phyloP scores from a whole-genome alignment of 1,140 invertebrate genomes.

The Paracyclopina nana region DNA sequence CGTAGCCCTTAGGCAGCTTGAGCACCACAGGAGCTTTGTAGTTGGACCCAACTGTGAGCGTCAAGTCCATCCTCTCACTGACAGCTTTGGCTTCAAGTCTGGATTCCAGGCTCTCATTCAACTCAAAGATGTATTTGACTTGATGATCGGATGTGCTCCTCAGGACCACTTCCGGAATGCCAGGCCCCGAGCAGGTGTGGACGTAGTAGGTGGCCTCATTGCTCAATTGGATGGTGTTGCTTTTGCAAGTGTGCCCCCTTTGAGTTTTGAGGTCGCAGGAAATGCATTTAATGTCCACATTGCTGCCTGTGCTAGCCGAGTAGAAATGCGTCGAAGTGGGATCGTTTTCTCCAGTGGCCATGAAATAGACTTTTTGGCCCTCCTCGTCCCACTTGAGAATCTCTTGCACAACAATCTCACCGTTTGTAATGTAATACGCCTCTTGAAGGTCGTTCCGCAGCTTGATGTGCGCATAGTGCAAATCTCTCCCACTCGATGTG shows the following conservation, averaged over 20 bases:
- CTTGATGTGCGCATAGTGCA: conserved; percentile 27
- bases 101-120: conserved; percentile 25
- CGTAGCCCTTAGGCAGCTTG: conserved; percentile 2
- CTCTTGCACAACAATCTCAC: conserved; percentile 50
- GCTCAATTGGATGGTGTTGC: conserved; percentile 44
- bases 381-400: conserved; percentile 54
- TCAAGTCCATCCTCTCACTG: conserved; percentile 40
- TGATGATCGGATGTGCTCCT: conserved; percentile 20
- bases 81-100: conserved; percentile 36
- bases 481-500: conserved; percentile 24
- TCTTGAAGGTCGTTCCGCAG: too few relatives aligned
- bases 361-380: conserved; percentile 36
- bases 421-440: too few relatives aligned
- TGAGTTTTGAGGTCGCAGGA: conserved; percentile 25
- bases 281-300: conserved; percentile 17
- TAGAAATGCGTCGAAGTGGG: conserved; percentile 27
- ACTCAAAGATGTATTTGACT: conserved; percentile 18
- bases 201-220: conserved; percentile 41
- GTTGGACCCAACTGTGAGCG: conserved; percentile 37
- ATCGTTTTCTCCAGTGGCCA: conserved; percentile 26
- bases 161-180: conserved; percentile 30
- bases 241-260: conserved; percentile 30
- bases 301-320: conserved; percentile 23
- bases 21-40: conserved; percentile 25
- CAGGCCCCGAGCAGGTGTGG: conserved; percentile 50